Conservation (phyloP, 1,140 invertebrate species). For the Holcopasites calliopsidis region DNA sequence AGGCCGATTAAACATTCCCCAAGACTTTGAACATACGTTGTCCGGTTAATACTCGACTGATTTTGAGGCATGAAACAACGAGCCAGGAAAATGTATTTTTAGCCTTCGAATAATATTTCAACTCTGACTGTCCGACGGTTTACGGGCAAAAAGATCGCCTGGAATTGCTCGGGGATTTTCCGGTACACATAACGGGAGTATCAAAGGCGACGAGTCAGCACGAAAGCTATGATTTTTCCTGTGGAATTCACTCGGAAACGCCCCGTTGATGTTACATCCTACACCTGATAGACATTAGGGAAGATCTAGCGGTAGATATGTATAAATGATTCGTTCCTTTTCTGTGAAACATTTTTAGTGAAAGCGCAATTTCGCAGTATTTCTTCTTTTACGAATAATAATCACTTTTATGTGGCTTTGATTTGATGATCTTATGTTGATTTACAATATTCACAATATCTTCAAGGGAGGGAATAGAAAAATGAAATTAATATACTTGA, state of each 20-base stretch:
- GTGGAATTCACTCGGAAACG: background rate
- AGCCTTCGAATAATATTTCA: background rate
- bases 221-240: background rate
- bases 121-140: constrained; percentile 1
- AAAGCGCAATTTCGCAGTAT: too few species aligned
- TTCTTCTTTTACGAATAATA: too few species aligned
- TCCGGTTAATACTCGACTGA: background rate
- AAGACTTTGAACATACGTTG: background rate
- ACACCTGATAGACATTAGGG: background rate
- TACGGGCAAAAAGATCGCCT: constrained; percentile 14
- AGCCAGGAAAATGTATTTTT: background rate
- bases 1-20: background rate
- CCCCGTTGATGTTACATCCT: background rate
- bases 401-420: too few species aligned
- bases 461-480: too few species aligned
- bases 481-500: too few species aligned
- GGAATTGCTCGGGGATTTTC: constrained; percentile 13
- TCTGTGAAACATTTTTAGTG: too few species aligned
- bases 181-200: background rate
- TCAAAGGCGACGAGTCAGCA: background rate
- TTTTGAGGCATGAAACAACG: background rate
- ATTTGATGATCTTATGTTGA: too few species aligned
- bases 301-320: too few species aligned
- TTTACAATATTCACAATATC: too few species aligned
- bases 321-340: too few species aligned